Conservation (phyloP, 2,797 vertebrate genomes). For the Gambelia wislizenii region DNA sequence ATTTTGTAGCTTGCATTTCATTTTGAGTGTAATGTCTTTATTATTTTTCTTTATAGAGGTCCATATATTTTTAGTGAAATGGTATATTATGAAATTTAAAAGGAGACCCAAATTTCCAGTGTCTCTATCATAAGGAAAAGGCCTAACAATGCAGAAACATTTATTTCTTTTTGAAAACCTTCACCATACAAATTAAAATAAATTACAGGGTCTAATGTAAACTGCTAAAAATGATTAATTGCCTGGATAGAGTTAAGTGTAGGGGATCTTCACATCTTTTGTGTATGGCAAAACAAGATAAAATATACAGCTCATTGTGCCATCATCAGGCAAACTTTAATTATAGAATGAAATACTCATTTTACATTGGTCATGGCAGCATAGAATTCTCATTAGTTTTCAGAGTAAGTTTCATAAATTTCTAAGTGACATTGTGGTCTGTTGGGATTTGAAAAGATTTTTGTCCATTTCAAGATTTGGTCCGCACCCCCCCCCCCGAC, state of each 20-base stretch:
- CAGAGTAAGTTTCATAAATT: slow-evolving; percentile 4
- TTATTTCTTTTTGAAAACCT: slow-evolving; percentile 17
- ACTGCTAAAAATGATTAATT: slow-evolving; percentile 40
- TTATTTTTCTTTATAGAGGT: slow-evolving; percentile 39
- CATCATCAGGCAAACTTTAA: neutral
- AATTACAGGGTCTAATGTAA: slow-evolving; percentile 8
- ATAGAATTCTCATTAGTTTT: neutral
- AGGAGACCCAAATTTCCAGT: neutral
- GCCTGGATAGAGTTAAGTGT: slow-evolving; percentile 18
- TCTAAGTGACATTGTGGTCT: neutral
- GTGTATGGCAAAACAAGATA: neutral
- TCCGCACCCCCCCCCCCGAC: too few relatives aligned
- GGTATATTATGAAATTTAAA: neutral
- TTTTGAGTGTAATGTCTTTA: slow-evolving; percentile 21
- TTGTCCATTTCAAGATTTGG: neutral
- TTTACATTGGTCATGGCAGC: neutral
- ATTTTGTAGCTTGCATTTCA: slow-evolving; percentile 15
- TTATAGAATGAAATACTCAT: slow-evolving; percentile 4
- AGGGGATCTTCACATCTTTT: slow-evolving; percentile 22
- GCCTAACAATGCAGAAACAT: neutral
- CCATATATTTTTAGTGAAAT: slow-evolving; percentile 19
- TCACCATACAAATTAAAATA: slow-evolving; percentile 24
- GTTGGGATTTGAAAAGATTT: neutral
- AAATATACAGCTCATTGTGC: neutral
- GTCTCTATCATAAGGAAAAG: neutral